These are phyloP conservation scores for Piprites chloris DNA, from an alignment of 2,113 vertebrate genomes.

Conservation along the genomic window DNA sequence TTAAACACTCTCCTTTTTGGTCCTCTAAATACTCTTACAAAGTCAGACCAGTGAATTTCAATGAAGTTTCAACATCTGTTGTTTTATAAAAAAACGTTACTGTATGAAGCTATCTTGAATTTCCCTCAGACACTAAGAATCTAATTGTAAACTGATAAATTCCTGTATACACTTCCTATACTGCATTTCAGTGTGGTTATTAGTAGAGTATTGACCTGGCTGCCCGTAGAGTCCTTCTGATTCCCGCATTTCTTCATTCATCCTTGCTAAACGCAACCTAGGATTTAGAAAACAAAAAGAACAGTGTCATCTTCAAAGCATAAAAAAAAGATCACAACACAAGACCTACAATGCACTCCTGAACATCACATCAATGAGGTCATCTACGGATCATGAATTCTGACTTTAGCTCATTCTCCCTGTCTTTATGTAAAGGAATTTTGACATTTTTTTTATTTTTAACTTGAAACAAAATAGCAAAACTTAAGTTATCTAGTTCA, in stretches of 20 bases:
- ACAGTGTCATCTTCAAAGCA: not conserved
- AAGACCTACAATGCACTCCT: not conserved
- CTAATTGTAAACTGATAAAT: conserved; percentile 92
- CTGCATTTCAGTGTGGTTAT: conserved; percentile 94
- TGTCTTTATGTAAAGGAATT: not conserved
- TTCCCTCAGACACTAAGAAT: conserved; percentile 72
- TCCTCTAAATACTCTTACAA: conserved; percentile 15
- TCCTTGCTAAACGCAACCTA: conserved; percentile 94
- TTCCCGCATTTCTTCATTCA: conserved; percentile 99
- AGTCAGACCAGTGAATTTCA: conserved; percentile 29
- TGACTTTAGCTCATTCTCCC: not conserved
- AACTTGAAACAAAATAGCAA: not conserved
- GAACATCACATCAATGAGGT: not conserved
- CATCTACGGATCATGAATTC: fast-evolving
- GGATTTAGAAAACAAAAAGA: not conserved
- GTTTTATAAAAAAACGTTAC: conserved; percentile 45
- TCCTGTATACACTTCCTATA: conserved; percentile 96
- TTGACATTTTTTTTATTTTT: not conserved
- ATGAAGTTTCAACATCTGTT: conserved; percentile 18
- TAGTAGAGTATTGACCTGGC: conserved; percentile 96
- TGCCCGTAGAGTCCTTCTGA: conserved; percentile 94
- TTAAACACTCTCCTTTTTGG: conserved; percentile 4
- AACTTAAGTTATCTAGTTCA: not conserved
- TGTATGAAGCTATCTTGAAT: not conserved
- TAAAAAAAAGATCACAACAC: not conserved